Evolutionary conservation across 2,113 vertebrate species (phyloP).

Genomic region (Phalacrocorax carbo): DNA sequence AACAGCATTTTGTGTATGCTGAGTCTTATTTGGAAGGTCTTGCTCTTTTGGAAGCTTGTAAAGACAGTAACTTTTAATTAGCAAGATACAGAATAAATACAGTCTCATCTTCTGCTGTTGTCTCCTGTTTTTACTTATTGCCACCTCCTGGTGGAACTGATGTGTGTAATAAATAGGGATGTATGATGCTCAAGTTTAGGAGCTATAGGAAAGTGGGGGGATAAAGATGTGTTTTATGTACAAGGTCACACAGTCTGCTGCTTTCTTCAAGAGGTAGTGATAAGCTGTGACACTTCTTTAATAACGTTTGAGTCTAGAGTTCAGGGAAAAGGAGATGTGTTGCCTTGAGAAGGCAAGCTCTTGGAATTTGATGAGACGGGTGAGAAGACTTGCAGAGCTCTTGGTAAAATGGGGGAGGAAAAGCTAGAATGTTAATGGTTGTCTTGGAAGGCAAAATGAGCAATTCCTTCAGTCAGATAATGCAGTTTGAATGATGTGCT

Average conservation of each 20-base stretch:
- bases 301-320: neutral
- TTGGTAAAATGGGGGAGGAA: neutral
- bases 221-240: neutral
- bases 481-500: neutral
- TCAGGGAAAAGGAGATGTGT: neutral
- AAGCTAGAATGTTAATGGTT: neutral
- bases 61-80: neutral
- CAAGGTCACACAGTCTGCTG: neutral
- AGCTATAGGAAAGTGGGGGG: neutral
- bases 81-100: neutral
- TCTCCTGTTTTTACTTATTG: neutral
- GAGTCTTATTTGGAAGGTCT: neutral
- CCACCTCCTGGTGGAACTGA: conserved; percentile 4
- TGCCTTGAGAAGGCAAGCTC: neutral
- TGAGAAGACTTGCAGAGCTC: neutral
- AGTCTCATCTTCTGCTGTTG: neutral
- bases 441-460: neutral
- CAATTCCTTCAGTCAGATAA: neutral
- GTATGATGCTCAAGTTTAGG: neutral
- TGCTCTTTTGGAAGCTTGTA: neutral
- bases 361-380: neutral
- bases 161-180: neutral
- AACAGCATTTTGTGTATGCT: neutral
- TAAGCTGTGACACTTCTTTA: neutral
- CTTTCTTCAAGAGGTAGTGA: neutral